Evolutionary conservation across 2,888 invertebrate species (phyloP), one percentile per base, ranked within the genome.

Genomic region (Anorthoa munda): DNA sequence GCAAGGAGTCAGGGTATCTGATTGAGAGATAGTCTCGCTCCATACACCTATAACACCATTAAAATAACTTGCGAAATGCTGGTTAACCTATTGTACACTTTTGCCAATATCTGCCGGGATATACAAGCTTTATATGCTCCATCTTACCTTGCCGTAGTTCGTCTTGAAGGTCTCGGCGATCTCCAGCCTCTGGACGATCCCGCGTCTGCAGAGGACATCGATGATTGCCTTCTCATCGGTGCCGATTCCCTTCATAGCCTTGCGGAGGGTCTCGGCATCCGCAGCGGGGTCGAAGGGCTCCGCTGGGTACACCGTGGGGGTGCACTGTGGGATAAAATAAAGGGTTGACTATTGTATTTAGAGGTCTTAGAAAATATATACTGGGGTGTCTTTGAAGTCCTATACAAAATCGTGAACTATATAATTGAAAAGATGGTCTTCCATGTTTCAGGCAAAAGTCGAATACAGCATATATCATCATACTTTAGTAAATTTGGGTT

Each of bases 201-300:
- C 98, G 81, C 99, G 97, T 84, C 98, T 98, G 72, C 98, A 98
- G 58, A 99, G 97, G 12, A 99, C 97, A 90, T 98, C 98, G 89
- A 99, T 99, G 93, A 99, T 98, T 76, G 98, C 97, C 90, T 98
- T 98, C 93, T 99, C 99, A 91, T 99, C 98, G 50, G 99, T 99
- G 72, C 99, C 98, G 89, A 99, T 97, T 72, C 99, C 99, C 93
- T 99, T 99, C 99, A 99, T 99, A 26, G 99, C 99, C 93, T 98
- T 98, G 86, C 98, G 97, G 68, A 99, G 97, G 76, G 97, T 97
- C 84, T 98, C 98, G 4, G 99, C 98, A 96, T 99, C 99, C 66
- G 97, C 97, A 77, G 97, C 97, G 18, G 98, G 97, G 92, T 99
- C 98, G 94, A 98, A 99, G 56, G 98, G 98, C 86, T 98, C 98